Base-by-base conservation (phyloP, 2,797 vertebrate genomes). In the Diplodus puntazzo region DNA sequence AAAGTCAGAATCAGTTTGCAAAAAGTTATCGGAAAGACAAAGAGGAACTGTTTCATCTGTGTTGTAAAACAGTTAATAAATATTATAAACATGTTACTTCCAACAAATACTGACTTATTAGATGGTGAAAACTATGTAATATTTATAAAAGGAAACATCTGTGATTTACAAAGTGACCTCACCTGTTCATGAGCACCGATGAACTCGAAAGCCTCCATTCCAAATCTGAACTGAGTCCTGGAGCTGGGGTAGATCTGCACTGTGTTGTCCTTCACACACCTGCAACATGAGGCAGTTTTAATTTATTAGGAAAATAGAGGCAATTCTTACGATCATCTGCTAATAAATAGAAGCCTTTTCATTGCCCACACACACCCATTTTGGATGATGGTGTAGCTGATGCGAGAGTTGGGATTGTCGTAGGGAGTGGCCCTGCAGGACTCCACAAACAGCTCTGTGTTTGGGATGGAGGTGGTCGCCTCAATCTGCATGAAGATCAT, bases 151-250 rank as follows among this genome's bases (percentile, higher is more conserved):
- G 34, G 8, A 34, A 34, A 34, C 34, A 34, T 5, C 7, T 34
- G 7, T 34, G 34, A 34, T 34, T 34, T 34, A 34, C 34, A 34
- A 34, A 34, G 12, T 45, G 12, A 45, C 43, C 14, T 45, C 43
- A 92, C 91, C 83, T 92, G 49, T 4, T 88, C 74, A 62, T 89
- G 75, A 34, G 77, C 58, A 14, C 91, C 92, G 25, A 93, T 91
- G 70, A 93, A 93, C 43, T 92, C 81, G 78, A 94, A 93, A 12
- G 89, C 89, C 39, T 93, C 80, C 83, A 93, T 83, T 62, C 82
- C 89, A 69, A 93, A 91, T 53, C 84, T 89, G 70, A 86, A 92
- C 3, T 82, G 80, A 69, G 76, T 43, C 13, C 60, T 65, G 30
- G 80, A 77, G 54, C 81, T 27, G 11, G 59, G 20, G 79, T 90